Conservation (phyloP, 2,797 vertebrate genomes). For the Sparidentex hasta region DNA sequence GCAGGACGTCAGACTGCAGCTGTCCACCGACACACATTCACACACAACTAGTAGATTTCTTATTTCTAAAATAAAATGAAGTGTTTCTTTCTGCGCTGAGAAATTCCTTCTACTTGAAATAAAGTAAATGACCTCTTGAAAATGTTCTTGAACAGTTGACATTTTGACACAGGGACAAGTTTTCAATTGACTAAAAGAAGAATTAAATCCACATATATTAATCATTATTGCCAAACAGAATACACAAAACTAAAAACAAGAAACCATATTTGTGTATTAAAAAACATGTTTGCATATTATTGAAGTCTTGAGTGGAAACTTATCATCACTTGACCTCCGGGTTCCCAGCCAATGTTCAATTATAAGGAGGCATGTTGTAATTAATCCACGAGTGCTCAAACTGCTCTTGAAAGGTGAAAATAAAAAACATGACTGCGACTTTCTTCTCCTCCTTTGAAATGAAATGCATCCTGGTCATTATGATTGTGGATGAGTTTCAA, state of each 20-base stretch:
- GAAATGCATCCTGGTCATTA: conserved; percentile 53
- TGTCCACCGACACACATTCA: not conserved
- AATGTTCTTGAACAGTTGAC: not conserved
- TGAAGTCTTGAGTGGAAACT: not conserved
- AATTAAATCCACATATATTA: not conserved
- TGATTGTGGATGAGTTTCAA: conserved; percentile 39
- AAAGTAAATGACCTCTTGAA: not conserved
- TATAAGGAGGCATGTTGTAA: conserved; percentile 3
- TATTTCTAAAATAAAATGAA: not conserved
- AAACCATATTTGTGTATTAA: conserved; percentile 6
- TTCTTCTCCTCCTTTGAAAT: conserved; percentile 45
- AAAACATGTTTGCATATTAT: conserved; percentile 2
- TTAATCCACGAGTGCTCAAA: conserved; percentile 29
- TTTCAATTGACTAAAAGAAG: conserved; percentile 3
- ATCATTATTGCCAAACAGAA: conserved; percentile 7
- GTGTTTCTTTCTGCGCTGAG: not conserved
- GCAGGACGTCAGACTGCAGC: not conserved
- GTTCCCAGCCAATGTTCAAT: conserved; percentile 6
- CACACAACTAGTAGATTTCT: not conserved
- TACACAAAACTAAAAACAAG: not conserved
- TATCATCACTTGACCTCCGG: conserved; percentile 1
- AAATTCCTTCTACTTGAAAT: not conserved
- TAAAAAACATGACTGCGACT: not conserved
- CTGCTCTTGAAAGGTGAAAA: not conserved
- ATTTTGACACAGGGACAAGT: too few relatives aligned